Base-by-base conservation (phyloP, 2,888 invertebrate genomes). In the Papilio demoleus region DNA sequence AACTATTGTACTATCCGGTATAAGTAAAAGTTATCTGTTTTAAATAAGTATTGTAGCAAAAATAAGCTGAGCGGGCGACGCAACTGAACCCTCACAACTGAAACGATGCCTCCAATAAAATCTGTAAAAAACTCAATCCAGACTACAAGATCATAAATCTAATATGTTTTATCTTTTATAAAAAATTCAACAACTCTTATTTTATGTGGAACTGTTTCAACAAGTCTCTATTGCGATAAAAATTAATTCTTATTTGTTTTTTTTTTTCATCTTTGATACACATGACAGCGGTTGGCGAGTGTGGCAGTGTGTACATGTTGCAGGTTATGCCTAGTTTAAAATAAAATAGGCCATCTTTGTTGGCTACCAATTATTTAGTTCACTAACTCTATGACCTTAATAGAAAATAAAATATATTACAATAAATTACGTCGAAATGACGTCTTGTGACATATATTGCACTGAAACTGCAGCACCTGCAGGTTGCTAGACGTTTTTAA, bases 141-240 rank as follows among this genome's bases (percentile, higher is more conserved):
- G 92, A 92, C 88, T 92, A 92, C 92, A 92, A 92, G 92, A 92
- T 92, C 92, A 88, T 88, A 87, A 85, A 81, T 92, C 88, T 92
- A 89, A 89, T 91, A 90, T 88, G 88, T 88, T 86, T 86, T 81
- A 88, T 90, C 86, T 87, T 88, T 89, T 91, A 89, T 91, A 90
- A 91, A 90, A 91, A 89, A 91, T 90, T 90, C 87, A 92, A 92
- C 91, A 92, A 92, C 88, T 86, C 92, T 92, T 92, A 92, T 81
- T 88, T 92, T 90, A 92, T 79, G 88, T 85, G 91, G 90, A 90
- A 90, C 89, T 90, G 90, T 88, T 83, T 85, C 75, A 92, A 92
- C 90, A 90, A 92, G 90, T 90, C 82, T 87, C 85, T 90, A 89
- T 90, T 92, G 90, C 83, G 83, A 82, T 86, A 87, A 81, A 88